These are phyloP conservation scores for Syngnathus rostellatus DNA, from an alignment of 2,797 vertebrate genomes.

Conservation along the genomic window DNA sequence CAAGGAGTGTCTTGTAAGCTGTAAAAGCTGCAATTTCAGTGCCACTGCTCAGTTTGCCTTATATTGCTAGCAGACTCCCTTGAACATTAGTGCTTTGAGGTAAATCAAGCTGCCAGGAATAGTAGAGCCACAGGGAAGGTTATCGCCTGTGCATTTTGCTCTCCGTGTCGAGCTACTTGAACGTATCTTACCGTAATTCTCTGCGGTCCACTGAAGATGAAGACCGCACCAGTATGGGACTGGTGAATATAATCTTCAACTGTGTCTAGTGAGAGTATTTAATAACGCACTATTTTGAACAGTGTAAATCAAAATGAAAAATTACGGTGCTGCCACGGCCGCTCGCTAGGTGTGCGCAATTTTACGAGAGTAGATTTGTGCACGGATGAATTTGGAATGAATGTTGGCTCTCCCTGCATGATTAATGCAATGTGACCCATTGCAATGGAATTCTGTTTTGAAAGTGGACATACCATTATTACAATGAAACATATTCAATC, in stretches of 20 bases:
- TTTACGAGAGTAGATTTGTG: neutral
- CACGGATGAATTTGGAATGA: neutral
- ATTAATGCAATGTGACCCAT: neutral
- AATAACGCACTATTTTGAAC: neutral
- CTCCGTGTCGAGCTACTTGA: conserved; percentile 15
- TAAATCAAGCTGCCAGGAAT: conserved; percentile 41
- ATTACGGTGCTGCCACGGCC: neutral
- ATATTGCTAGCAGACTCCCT: conserved; percentile 22
- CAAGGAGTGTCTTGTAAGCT: conserved; percentile 22
- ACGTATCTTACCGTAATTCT: conserved; percentile 8
- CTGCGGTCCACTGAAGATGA: conserved; percentile 17
- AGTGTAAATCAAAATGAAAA: neutral
- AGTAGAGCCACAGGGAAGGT: conserved; percentile 21
- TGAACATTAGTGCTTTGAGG: conserved; percentile 41
- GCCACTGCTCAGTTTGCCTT: conserved; percentile 26
- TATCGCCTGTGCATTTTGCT: conserved; percentile 17
- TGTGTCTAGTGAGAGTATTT: neutral
- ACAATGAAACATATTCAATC: no score
- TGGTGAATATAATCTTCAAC: conserved; percentile 7
- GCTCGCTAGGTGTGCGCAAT: neutral
- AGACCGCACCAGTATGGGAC: conserved; percentile 22
- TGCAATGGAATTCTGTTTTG: no score
- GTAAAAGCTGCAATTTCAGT: conserved; percentile 43
- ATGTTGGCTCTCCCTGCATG: neutral
- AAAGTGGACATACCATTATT: no score